Base-by-base conservation (phyloP, 2,113 vertebrate species). In the Atherinomorus stipes region DNA sequence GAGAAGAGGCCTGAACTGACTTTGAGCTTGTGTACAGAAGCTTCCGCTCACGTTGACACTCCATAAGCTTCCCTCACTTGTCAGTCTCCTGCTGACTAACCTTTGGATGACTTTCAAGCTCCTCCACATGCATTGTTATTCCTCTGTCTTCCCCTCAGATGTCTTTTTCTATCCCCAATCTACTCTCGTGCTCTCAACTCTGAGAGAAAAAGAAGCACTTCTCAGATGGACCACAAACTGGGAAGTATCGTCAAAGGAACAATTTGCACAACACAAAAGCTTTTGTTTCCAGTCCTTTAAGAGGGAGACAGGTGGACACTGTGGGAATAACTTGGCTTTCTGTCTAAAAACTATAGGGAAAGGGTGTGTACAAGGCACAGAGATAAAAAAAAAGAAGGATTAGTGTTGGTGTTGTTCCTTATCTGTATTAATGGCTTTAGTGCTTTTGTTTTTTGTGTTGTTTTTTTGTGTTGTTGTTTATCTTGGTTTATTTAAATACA, bases 251-350 rank as follows among this genome's bases (percentile, higher is more conserved):
- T 88, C 74, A 87, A 85, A 86, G 76, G 66, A 71, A 85, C 88
- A 90, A 88, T 91, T 90, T 89, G 83, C 89, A 86, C 84, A 85
- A 90, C 87, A 89, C 85, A 87, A 81, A 85, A 75, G 78, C 77
- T 74, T 91, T 89, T 89, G 79, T 88, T 81, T 86, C 42, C 42
- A 40, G 42, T 42, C 42, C 57, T 86, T 86, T 85, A 70, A 87
- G 85, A 42, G 45, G 51, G 40, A 75, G 76, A 87, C 80, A 83
- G 85, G 80, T 65, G 73, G 85, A 67, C 81, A 78, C 84, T 37
- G 23, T 49, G 83, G 86, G 85, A 84, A 88, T 72, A 77, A 64
- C 73, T 64, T 31, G 59, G 64, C 74, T 70, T 73, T 85, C 53
- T 44, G 59, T 84, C 64, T 87, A 82, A 86, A 76, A 72, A 61